Conservation (phyloP, 64 coral and sea anemone genomes). For the Trachythela sp. region DNA sequence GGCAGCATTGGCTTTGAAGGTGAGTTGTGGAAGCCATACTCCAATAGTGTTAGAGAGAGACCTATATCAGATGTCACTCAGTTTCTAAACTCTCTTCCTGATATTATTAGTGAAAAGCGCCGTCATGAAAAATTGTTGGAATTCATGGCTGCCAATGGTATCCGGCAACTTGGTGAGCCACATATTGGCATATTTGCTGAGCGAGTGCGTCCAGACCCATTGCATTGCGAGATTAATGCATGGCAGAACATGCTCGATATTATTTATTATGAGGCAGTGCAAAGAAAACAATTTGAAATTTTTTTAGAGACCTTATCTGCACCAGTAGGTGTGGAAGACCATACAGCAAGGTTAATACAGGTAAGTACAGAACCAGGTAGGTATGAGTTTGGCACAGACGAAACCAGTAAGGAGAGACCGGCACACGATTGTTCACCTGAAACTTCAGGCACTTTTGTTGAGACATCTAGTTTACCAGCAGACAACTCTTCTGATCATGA, state of each 20-base stretch:
- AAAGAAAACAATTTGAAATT: neutral
- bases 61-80: neutral
- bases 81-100: conserved; percentile 15
- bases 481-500: no score
- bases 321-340: no score
- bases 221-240: conserved; percentile 50
- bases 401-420: no score
- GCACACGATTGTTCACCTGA: no score
- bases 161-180: neutral
- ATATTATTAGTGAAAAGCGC: conserved; percentile 1
- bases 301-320: conserved; percentile 19
- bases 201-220: conserved; percentile 11
- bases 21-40: conserved; percentile 23
- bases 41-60: neutral
- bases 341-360: no score
- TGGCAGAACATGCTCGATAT: conserved; percentile 35
- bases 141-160: neutral
- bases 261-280: conserved; percentile 26
- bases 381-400: no score
- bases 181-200: neutral
- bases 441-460: no score
- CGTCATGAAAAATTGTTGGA: conserved; percentile 25
- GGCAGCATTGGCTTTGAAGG: conserved; percentile 22
- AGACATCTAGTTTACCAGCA: no score
- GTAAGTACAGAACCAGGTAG: no score